phyloP scores from a whole-genome alignment of 2,888 invertebrate species.

The Tenthredo scrophulariae region DNA sequence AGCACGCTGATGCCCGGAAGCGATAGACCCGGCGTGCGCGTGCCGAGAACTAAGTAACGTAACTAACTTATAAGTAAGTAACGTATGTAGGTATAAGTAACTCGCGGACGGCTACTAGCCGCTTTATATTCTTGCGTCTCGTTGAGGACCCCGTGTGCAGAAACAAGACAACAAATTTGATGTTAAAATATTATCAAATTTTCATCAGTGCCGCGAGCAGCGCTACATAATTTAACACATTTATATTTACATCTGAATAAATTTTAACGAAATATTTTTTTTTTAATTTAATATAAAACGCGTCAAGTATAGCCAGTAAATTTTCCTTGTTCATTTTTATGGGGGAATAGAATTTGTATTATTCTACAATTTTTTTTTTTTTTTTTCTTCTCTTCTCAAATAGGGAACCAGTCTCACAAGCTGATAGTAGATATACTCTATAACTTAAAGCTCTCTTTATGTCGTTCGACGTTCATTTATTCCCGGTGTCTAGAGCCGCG shows the following conservation, averaged over 20 bases:
- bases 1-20: slow-evolving; percentile 77
- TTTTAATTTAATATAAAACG: background rate
- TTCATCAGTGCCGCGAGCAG: background rate
- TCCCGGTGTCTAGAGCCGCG: background rate
- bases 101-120: slow-evolving; percentile 7
- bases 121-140: background rate
- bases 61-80: slow-evolving; percentile 52
- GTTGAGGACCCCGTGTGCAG: background rate
- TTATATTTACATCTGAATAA: background rate
- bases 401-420: background rate
- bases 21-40: slow-evolving; percentile 76
- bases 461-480: background rate
- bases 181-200: background rate
- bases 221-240: background rate
- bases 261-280: background rate
- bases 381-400: background rate
- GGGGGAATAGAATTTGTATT: background rate
- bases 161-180: background rate
- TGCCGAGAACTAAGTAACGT: slow-evolving; percentile 64
- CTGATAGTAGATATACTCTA: background rate
- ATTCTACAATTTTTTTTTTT: background rate
- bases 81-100: slow-evolving; percentile 44
- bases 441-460: background rate
- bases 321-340: background rate
- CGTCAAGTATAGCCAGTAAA: no score